Conservation (phyloP, 2,113 vertebrate species). For the Nyctibius bracteatus region DNA sequence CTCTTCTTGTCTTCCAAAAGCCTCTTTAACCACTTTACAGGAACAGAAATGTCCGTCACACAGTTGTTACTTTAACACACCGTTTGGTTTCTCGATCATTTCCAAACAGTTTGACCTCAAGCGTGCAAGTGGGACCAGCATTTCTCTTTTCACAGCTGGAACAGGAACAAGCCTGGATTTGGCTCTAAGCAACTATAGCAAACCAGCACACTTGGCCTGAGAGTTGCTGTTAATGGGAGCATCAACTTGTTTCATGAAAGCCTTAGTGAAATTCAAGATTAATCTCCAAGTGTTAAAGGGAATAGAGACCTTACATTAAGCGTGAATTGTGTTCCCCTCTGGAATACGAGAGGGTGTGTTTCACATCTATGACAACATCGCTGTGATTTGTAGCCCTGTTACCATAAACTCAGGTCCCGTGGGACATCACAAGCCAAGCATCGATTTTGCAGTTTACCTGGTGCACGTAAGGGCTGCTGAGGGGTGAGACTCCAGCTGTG, state of each 20-base stretch:
- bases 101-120: neutral
- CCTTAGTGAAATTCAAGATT: constrained; percentile 5
- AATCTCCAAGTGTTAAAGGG: neutral
- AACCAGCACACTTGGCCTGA: neutral
- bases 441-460: neutral
- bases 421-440: neutral
- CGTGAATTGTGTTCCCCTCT: neutral
- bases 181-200: neutral
- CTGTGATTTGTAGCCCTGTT: neutral
- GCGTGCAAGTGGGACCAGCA: neutral
- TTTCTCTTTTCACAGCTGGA: neutral
- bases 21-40: neutral
- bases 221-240: neutral
- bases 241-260: neutral
- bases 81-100: neutral
- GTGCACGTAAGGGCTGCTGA: neutral
- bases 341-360: neutral
- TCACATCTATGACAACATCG: neutral
- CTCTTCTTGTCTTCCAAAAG: neutral
- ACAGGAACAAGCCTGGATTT: neutral
- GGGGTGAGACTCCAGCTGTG: neutral
- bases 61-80: neutral
- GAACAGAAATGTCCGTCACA: neutral
- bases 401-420: neutral
- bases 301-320: neutral